These are phyloP conservation scores for Charaxes varanes DNA, from an alignment of 1,140 invertebrate species.

Conservation along the genomic window DNA sequence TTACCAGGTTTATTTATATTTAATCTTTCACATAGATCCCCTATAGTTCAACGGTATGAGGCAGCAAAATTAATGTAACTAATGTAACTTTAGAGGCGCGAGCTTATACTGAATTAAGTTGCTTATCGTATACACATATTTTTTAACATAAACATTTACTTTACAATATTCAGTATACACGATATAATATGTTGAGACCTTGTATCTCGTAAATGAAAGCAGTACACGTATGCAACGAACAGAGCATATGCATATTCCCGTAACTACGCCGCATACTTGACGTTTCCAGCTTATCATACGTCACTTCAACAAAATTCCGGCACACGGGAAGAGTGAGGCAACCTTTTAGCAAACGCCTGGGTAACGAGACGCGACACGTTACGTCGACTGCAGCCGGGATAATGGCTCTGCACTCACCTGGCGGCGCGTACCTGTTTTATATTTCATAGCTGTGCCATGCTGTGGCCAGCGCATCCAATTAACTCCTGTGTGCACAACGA, in stretches of 20 bases:
- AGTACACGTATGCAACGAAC: not conserved
- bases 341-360: slow-evolving; percentile 31
- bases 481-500: slow-evolving; percentile 57
- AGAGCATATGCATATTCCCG: slow-evolving; percentile 21
- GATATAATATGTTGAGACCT: too few species aligned
- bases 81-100: too few species aligned
- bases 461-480: slow-evolving; percentile 63
- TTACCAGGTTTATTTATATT: too few species aligned
- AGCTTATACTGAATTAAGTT: too few species aligned
- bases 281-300: slow-evolving; percentile 41
- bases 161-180: too few species aligned
- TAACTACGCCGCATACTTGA: slow-evolving; percentile 22
- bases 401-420: slow-evolving; percentile 49
- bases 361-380: slow-evolving; percentile 45
- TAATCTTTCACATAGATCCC: too few species aligned
- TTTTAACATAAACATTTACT: too few species aligned
- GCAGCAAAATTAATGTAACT: too few species aligned
- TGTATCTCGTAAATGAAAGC: too few species aligned
- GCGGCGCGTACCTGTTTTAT: slow-evolving; percentile 53
- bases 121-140: too few species aligned
- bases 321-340: slow-evolving; percentile 23
- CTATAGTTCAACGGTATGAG: too few species aligned
- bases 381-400: slow-evolving; percentile 35
- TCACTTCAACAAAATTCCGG: slow-evolving; percentile 39
- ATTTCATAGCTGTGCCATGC: slow-evolving; percentile 49